Evolutionary conservation across 92 coral and sea anemone species (phyloP), one percentile per base, ranked within the genome.

Genomic region (Virgularia gustaviana): DNA sequence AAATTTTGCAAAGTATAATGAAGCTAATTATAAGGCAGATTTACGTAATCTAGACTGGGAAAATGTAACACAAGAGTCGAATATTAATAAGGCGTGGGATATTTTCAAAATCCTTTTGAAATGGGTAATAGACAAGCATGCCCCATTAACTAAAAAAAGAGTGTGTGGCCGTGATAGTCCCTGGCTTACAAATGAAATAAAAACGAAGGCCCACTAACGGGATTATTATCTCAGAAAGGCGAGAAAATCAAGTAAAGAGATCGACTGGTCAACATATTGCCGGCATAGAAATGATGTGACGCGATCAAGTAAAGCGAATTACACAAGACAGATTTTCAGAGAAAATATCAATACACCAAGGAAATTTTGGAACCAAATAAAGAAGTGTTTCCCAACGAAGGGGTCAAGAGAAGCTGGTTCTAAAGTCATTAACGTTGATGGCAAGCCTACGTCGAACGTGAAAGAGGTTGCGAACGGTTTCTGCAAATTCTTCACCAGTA

Each of bases 121-220:
- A 71, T 13, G 64, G 8, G 63, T 73, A 9, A 61, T 73, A 18
- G 70, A 56, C 39, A 73, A 73, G 39, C 79, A 73, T 73, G 79
- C 56, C 29, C 79, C 79, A 5, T 27, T 73, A 19, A 45, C 36
- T 15, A 15, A 63, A 42, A 19, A 73, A 41, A 73, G 27, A 22
- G 66, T 73, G 27, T 39, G 70, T 63, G 56, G 54, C 9, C 51
- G 71, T 28, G 57, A 49, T 31, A 16, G 79, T 49, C 52, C 36
- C 2, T 63, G 70, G 71, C 53, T 62, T 45, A 25, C 65, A 23
- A 73, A 18, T 6, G 71, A 73, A 16, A 63, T 63, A 11, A 63
- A 15, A 38, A 11, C 70, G 25, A 63, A 63, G 30, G 22, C 20
- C 9, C 49, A 63, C 32, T 49, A 63, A 63, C 0, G 51, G 52